Evolutionary conservation across 2,113 vertebrate genomes (phyloP), one percentile per base, ranked within the genome.

Genomic region (Cyprinodon variegatus): DNA sequence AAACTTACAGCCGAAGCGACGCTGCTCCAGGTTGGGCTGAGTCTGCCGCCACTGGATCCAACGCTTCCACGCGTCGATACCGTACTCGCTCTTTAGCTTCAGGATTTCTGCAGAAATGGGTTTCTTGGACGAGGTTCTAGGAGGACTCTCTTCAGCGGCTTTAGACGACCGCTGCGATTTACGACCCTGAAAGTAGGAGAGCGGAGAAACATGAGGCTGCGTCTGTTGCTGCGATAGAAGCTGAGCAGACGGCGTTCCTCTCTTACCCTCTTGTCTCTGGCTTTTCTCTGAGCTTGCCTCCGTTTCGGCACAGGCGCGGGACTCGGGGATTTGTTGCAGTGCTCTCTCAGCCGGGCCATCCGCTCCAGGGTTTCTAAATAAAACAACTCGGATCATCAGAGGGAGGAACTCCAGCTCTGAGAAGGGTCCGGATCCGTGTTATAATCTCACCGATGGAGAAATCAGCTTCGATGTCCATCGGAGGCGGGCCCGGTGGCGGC

Each of bases 31-130:
- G 4, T 97, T 93, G 67, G 96, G 95, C 88, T 96, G 97, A 37
- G 92, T 81, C 0, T 96, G 96, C 81, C 97, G 96, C 96, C 96
- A 96, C 20, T 95, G 95, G 85, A 99, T 95, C 98, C 98, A 99
- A 79, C 95, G 94, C 92, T 95, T 98, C 98, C 97, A 99, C 65
- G 97, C 96, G 0, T 98, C 97, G 0, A 99, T 94, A 15, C 98
- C 98, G 0, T 99, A 99, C 87, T 96, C 94, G 13, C 96, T 96
- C 79, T 97, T 95, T 0, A 99, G 87, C 63, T 93, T 96, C 0
- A 93, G 94, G 80, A 67, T 6, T 0, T 85, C 80, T 1, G 3
- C 3, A 11, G 63, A 13, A 0, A 1, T 2, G 0, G 40, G 2
- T 11, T 83, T 77, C 17, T 11, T 37, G 38, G 66, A 1, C 0